Conservation (phyloP, 2,888 invertebrate species). For the Tetragonisca angustula region DNA sequence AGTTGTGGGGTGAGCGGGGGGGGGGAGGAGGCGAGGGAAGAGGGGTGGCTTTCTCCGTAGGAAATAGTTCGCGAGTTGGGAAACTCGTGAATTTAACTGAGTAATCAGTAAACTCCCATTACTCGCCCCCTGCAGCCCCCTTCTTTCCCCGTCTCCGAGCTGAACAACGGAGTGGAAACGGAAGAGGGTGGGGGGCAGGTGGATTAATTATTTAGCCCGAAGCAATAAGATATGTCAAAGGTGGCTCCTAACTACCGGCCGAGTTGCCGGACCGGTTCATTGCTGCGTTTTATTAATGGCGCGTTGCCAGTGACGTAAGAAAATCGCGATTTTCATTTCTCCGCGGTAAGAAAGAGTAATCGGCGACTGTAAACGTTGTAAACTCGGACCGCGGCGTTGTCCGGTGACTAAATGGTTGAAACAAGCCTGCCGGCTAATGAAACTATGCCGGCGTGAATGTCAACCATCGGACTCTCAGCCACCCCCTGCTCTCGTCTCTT, state of each 20-base stretch:
- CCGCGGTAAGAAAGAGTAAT: constrained; percentile 48
- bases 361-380: constrained; percentile 43
- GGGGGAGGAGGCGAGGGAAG: too few relatives aligned
- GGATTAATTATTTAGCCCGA: constrained; percentile 64
- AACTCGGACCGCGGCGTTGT: constrained; percentile 23
- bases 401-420: constrained; percentile 31
- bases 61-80: constrained; percentile 57
- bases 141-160: not conserved
- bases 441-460: constrained; percentile 23
- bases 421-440: constrained; percentile 16
- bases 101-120: constrained; percentile 67
- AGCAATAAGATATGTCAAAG: constrained; percentile 65
- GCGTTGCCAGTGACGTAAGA: constrained; percentile 50
- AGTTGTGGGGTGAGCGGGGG: constrained; percentile 5
- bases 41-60: not conserved
- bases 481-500: not conserved
- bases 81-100: constrained; percentile 67
- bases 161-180: not conserved
- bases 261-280: constrained; percentile 28
- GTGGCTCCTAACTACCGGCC: constrained; percentile 42
- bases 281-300: constrained; percentile 56
- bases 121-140: constrained; percentile 17
- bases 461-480: not conserved
- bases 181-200: not conserved
- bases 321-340: constrained; percentile 53